These are phyloP conservation scores for Bruchidius siliquastri DNA, from an alignment of 2,888 invertebrate genomes.

Conservation along the genomic window DNA sequence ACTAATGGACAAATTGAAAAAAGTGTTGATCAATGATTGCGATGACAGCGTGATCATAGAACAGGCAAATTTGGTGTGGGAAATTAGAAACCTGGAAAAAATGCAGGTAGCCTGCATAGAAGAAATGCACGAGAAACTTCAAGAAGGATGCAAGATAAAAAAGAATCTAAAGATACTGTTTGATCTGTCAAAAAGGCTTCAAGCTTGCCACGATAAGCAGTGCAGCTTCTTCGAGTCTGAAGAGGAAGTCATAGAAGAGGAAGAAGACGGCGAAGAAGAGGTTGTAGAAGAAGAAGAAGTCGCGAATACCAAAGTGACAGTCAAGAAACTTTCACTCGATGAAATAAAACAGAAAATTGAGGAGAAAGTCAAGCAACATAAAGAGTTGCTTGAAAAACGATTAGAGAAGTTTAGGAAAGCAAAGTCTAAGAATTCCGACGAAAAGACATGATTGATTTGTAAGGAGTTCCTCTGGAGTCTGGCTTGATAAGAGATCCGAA, in stretches of 20 bases:
- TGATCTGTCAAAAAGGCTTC: constrained; percentile 38
- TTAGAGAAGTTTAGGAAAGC: constrained; percentile 4
- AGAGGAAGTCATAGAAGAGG: constrained; percentile 4
- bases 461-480: neutral
- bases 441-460: neutral
- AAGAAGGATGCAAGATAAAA: constrained; percentile 31
- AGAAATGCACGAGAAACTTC: constrained; percentile 38
- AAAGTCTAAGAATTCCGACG: neutral
- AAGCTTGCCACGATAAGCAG: constrained; percentile 29
- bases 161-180: constrained; percentile 47
- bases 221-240: constrained; percentile 10
- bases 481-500: neutral
- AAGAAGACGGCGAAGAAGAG: constrained; percentile 7
- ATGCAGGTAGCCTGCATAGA: constrained; percentile 42
- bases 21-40: constrained; percentile 48
- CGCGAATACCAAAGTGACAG: neutral
- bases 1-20: constrained; percentile 42
- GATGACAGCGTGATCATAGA: constrained; percentile 44
- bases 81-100: constrained; percentile 41
- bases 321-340: constrained; percentile 22
- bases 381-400: constrained; percentile 6
- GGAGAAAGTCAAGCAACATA: constrained; percentile 22
- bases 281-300: constrained; percentile 1
- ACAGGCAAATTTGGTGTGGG: constrained; percentile 44
- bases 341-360: constrained; percentile 24